These are phyloP conservation scores for Sycobia sp. DNA, from an alignment of 1,140 invertebrate genomes.

Conservation along the genomic window DNA sequence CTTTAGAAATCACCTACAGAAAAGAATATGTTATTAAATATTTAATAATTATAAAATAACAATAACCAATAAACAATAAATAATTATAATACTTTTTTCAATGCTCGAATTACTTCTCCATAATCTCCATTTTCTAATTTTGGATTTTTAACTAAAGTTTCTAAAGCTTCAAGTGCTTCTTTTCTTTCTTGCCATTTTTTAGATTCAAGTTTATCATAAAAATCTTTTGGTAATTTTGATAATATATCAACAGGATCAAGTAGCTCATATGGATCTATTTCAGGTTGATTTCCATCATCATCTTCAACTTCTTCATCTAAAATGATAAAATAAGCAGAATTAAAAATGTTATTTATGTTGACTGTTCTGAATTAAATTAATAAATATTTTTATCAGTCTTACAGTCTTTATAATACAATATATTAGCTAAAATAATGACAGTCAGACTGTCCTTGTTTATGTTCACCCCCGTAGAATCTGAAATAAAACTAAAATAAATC, in stretches of 20 bases:
- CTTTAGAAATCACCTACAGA: constrained; percentile 82
- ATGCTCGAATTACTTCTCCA: constrained; percentile 81
- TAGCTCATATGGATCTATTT: constrained; percentile 90
- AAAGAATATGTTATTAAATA: neutral
- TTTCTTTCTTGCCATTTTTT: constrained; percentile 98
- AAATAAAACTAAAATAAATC: too few relatives aligned
- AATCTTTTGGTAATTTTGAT: constrained; percentile 91
- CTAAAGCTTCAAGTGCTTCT: constrained; percentile 83
- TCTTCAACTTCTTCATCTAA: constrained; percentile 65
- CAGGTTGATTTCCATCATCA: constrained; percentile 66
- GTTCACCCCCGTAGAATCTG: too few relatives aligned
- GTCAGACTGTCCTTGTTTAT: too few relatives aligned
- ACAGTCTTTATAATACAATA: too few relatives aligned
- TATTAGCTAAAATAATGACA: too few relatives aligned
- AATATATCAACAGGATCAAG: constrained; percentile 92
- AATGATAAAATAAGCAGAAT: too few relatives aligned
- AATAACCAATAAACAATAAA: neutral
- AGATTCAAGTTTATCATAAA: constrained; percentile 92
- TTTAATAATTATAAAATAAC: neutral
- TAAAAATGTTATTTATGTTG: too few relatives aligned
- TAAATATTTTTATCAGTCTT: too few relatives aligned
- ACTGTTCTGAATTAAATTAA: too few relatives aligned
- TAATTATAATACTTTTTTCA: constrained; percentile 80
- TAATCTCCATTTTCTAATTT: constrained; percentile 92
- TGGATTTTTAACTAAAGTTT: constrained; percentile 80